Conservation (phyloP, 2,113 vertebrate species). For the Scortum barcoo region DNA sequence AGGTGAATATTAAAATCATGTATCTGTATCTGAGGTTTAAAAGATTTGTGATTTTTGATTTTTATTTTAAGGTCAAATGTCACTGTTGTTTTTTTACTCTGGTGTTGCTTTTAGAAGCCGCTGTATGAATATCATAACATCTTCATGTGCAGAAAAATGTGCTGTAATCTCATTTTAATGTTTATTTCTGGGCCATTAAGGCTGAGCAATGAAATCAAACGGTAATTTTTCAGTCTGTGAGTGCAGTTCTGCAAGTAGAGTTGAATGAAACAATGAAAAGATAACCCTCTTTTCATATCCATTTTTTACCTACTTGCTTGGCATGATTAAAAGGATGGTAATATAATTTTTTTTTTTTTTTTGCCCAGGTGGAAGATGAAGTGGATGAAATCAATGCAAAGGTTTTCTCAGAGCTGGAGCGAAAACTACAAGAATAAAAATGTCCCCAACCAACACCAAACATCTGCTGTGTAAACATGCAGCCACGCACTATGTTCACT, state of each 20-base stretch:
- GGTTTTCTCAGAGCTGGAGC: conserved; percentile 84
- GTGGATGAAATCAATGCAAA: conserved; percentile 84
- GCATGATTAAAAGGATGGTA: not conserved
- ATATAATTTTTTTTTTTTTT: too few relatives aligned
- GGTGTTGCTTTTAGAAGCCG: not conserved
- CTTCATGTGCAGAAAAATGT: not conserved
- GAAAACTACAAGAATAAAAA: conserved; percentile 79
- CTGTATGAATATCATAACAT: not conserved
- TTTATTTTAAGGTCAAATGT: conserved; percentile 2
- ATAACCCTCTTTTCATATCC: not conserved
- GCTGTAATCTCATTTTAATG: not conserved
- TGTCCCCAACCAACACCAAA: not conserved
- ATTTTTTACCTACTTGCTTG: not conserved
- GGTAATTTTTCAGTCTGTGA: not conserved
- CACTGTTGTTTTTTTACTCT: not conserved
- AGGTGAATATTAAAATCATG: conserved; percentile 73
- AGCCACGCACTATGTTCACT: not conserved
- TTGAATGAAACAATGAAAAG: not conserved
- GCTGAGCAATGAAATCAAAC: not conserved
- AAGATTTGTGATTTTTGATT: not conserved
- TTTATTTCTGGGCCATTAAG: not conserved
- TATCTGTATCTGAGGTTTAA: conserved; percentile 7
- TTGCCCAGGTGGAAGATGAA: conserved; percentile 88
- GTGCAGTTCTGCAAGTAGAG: not conserved
- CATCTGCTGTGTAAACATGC: conserved; percentile 10